Base-by-base conservation (phyloP, 2,113 vertebrate species). In the Collichthys lucidus region DNA sequence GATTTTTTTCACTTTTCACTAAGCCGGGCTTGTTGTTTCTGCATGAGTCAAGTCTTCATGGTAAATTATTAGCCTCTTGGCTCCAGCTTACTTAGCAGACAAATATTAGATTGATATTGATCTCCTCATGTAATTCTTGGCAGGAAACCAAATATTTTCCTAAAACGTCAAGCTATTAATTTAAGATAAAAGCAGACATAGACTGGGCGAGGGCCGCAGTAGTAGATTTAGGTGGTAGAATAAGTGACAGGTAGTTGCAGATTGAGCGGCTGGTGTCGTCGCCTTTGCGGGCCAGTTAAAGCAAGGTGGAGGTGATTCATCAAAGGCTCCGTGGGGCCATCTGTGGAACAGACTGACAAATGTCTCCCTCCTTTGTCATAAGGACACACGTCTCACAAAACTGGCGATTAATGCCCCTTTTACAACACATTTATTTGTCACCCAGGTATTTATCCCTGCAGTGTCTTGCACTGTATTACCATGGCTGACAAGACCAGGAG, bases 361-460 rank as follows among this genome's bases (percentile, higher is more conserved):
- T 95, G 93, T 93, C 91, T 92, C 94, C 92, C 94, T 95, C 91
- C 86, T 95, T 94, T 94, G 93, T 95, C 94, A 95, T 94, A 94
- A 95, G 94, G 94, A 95, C 94, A 94, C 88, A 88, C 92, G 92
- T 94, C 94, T 86, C 91, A 92, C 93, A 94, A 94, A 92, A 80
- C 62, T 77, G 86, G 79, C 91, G 91, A 95, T 95, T 92, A 95
- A 95, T 94, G 90, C 72, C 71, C 74, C 84, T 83, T 94, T 94
- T 90, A 88, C 91, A 79, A 88, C 93, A 85, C 92, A 78, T 94
- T 94, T 94, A 95, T 94, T 96, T 94, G 94, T 94, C 94, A 95
- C 86, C 86, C 60, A 89, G 89, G 92, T 95, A 93, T 94, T 95
- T 94, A 93, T 93, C 92, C 87, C 90, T 71, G 86, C 85, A 60